These are phyloP conservation scores for Cepaea nemoralis DNA, from an alignment of 1,140 invertebrate genomes.

Conservation along the genomic window DNA sequence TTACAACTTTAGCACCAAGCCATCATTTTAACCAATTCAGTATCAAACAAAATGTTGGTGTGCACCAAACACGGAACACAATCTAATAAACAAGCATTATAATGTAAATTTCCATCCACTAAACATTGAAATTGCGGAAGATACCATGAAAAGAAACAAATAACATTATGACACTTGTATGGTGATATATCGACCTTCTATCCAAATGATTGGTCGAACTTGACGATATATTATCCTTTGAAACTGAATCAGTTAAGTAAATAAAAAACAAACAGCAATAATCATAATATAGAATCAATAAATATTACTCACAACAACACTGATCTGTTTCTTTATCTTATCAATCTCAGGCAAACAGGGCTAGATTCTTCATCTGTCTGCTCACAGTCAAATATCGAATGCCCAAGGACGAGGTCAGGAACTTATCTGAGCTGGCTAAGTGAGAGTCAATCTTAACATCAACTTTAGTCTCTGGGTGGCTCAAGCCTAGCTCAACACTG, in stretches of 20 bases:
- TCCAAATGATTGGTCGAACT: too few species aligned
- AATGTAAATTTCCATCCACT: too few species aligned
- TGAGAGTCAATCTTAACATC: constrained; percentile 34
- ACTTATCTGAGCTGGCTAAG: constrained; percentile 8
- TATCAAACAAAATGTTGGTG: too few species aligned
- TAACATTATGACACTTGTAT: too few species aligned
- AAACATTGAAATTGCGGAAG: too few species aligned
- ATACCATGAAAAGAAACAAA: too few species aligned
- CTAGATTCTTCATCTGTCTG: constrained; percentile 34
- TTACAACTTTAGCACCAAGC: not conserved
- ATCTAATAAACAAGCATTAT: too few species aligned
- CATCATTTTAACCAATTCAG: not conserved
- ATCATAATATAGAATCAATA: not conserved
- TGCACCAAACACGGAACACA: too few species aligned
- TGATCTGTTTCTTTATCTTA: constrained; percentile 33
- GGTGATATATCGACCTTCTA: too few species aligned
- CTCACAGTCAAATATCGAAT: constrained; percentile 10
- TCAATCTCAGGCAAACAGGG: constrained; percentile 36
- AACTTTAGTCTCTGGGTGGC: constrained; percentile 27
- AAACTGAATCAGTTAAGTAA: not conserved
- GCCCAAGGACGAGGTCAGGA: not conserved
- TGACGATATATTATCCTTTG: too few species aligned
- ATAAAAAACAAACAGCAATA: not conserved
- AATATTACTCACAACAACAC: constrained; percentile 14
- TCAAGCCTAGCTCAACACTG: constrained; percentile 26